These are phyloP conservation scores for Agrotis segetum DNA, from an alignment of 2,888 invertebrate genomes.

Conservation along the genomic window DNA sequence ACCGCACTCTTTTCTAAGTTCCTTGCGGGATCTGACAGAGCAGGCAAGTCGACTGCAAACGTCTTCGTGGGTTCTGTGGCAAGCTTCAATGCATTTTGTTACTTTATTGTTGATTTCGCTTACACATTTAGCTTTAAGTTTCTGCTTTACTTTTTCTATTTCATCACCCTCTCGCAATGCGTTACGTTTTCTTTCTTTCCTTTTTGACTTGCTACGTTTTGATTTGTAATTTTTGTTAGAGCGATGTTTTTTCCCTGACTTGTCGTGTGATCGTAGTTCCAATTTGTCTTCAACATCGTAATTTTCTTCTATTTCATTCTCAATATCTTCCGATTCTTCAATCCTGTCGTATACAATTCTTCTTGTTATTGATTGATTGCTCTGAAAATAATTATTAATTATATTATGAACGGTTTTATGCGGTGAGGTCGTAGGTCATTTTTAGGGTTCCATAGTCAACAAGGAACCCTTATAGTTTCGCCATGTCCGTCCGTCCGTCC, in stretches of 20 bases:
- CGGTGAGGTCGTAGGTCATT: not conserved
- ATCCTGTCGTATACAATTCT: conserved; percentile 7
- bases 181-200: not conserved
- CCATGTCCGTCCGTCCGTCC: too few species aligned
- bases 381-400: conserved; percentile 29
- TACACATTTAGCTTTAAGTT: conserved; percentile 18
- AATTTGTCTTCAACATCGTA: not conserved
- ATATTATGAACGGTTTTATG: not conserved
- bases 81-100: conserved; percentile 22
- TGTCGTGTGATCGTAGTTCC: not conserved
- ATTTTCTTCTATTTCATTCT: not conserved
- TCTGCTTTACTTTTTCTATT: not conserved
- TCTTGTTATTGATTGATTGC: conserved; percentile 19
- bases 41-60: conserved; percentile 28
- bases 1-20: conserved; percentile 22
- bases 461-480: too few species aligned
- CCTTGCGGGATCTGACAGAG: conserved; percentile 16
- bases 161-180: conserved; percentile 8
- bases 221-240: not conserved
- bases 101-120: conserved; percentile 13
- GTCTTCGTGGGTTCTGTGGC: conserved; percentile 10
- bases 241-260: not conserved
- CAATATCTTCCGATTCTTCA: not conserved
- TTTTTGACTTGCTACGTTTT: not conserved
- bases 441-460: too few species aligned